Evolutionary conservation across 2,888 invertebrate genomes (phyloP).

Genomic region (Hypsopygia costalis): DNA sequence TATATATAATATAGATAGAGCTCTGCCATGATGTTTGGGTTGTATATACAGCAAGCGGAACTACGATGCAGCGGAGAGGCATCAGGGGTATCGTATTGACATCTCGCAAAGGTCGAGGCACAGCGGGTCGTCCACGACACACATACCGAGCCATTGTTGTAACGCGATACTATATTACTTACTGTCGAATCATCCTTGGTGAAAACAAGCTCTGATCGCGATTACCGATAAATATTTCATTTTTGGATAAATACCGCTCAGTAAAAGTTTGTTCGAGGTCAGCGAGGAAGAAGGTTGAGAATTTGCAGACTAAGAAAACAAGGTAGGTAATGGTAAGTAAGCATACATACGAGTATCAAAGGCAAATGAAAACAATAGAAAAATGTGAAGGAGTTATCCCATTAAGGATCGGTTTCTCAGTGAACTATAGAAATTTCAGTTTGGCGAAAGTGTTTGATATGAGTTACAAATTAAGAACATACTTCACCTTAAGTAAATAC

Average conservation of each 20-base stretch:
- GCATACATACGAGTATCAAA: too few species aligned
- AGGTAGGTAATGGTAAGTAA: too few species aligned
- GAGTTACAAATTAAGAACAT: too few species aligned
- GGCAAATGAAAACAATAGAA: too few species aligned
- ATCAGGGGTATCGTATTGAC: conserved; percentile 21
- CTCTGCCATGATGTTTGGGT: too few species aligned
- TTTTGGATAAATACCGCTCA: conserved; percentile 46
- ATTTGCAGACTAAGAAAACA: neutral
- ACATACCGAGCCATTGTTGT: conserved; percentile 36
- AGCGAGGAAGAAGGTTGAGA: neutral
- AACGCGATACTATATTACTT: conserved; percentile 26
- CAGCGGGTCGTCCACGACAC: conserved; percentile 30
- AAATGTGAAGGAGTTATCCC: too few species aligned
- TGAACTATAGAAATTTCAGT: too few species aligned
- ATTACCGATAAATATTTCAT: conserved; percentile 52
- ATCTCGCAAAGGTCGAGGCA: conserved; percentile 32
- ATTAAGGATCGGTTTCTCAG: too few species aligned
- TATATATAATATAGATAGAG: too few species aligned
- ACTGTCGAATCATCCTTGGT: conserved; percentile 54
- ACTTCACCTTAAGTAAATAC: too few species aligned
- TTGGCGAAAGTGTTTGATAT: too few species aligned
- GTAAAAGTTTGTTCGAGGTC: conserved; percentile 35
- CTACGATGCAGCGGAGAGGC: neutral
- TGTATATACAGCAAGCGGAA: neutral
- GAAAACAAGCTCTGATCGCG: conserved; percentile 53